Evolutionary conservation across 1,140 invertebrate genomes (phyloP).

Genomic region (Anthonomus grandis): DNA sequence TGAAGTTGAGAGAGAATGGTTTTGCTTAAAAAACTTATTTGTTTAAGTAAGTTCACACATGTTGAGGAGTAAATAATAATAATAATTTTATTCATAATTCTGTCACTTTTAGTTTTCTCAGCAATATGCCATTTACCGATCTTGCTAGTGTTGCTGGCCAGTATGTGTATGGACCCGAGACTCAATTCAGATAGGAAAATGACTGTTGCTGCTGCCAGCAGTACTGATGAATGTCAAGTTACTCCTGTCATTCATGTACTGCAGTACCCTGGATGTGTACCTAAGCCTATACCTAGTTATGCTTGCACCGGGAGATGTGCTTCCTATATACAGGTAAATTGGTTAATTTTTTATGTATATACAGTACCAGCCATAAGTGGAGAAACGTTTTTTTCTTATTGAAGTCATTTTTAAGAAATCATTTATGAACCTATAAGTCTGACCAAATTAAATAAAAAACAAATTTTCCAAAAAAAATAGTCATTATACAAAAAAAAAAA

Average conservation of each 20-base stretch:
- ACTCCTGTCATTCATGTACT: constrained; percentile 89
- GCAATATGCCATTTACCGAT: constrained; percentile 31
- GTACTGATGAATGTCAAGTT: constrained; percentile 81
- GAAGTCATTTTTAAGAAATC: no score
- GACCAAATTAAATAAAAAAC: no score
- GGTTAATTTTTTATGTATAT: no score
- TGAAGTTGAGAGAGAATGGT: constrained; percentile 16
- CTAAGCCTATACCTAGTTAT: constrained; percentile 90
- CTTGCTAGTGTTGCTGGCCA: constrained; percentile 35
- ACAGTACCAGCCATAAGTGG: no score
- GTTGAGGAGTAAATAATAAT: no score
- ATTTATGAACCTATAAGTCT: no score
- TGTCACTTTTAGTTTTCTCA: constrained; percentile 22
- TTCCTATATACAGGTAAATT: constrained; percentile 83
- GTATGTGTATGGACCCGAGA: constrained; percentile 42
- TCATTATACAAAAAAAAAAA: no score
- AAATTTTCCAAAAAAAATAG: no score
- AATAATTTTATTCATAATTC: no score
- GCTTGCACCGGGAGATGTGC: constrained; percentile 87
- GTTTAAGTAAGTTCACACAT: no score
- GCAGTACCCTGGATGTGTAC: constrained; percentile 87
- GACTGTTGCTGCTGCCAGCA: constrained; percentile 45
- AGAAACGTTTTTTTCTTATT: no score
- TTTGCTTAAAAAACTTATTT: constrained; percentile 6
- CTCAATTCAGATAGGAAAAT: constrained; percentile 29